Evolutionary conservation across 92 coral and sea anemone species (phyloP), one percentile per base, ranked within the genome.

Genomic region (Micromussa lordhowensis): DNA sequence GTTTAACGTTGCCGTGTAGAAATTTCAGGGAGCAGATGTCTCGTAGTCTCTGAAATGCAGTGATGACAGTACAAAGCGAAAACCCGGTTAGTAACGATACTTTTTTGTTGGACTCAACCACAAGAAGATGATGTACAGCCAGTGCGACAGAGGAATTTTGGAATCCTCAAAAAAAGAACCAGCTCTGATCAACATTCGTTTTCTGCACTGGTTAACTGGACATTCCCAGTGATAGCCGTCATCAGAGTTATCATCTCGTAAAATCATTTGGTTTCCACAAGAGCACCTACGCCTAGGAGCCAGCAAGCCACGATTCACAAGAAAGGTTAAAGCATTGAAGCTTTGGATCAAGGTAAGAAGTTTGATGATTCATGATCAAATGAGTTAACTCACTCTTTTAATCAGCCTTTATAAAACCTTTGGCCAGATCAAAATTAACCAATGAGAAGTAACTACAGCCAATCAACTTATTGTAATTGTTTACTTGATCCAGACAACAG

Each of bases 81-180:
- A n/a, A n/a, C n/a, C n/a, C n/a, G n/a, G n/a, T n/a, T n/a, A n/a
- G n/a, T n/a, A n/a, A n/a, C n/a, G n/a, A n/a, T n/a, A n/a, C n/a
- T n/a, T n/a, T n/a, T n/a, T n/a, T n/a, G n/a, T n/a, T n/a, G n/a
- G n/a, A n/a, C n/a, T 59, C 68, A 81, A 84, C 88, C 88, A 74
- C 80, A 84, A 61, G 68, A 71, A 84, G 28, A 84, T 59, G 66
- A 73, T 73, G 35, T 72, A 77, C 38, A 84, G 81, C 88, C 88
- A 84, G n/a, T 84, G 78, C 70, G 28, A 78, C 44, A 84, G 69
- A 21, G 88, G 68, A 28, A n/a, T n/a, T n/a, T n/a, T n/a, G n/a
- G n/a, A n/a, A n/a, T n/a, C n/a, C n/a, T n/a, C n/a, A n/a, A n/a
- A 84, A n/a, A n/a, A n/a, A n/a, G n/a, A n/a, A n/a, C n/a, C n/a